phyloP scores from a whole-genome alignment of 2,888 invertebrate genomes.

The Rotaria magnacalcarata region DNA sequence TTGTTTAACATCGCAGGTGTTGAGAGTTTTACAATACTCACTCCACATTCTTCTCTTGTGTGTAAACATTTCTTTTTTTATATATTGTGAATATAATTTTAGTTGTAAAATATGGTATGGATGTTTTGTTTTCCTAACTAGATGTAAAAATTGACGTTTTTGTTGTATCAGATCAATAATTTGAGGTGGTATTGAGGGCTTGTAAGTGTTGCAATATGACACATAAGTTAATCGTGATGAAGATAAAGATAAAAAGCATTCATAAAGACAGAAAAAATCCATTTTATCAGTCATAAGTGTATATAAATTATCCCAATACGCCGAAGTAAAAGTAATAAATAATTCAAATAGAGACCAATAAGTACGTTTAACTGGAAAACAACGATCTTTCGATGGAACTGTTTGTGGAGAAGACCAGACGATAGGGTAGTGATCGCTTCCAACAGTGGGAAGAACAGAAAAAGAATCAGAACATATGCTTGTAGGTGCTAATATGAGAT shows the following conservation, averaged over 20 bases:
- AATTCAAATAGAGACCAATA: not conserved
- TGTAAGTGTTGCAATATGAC: not conserved
- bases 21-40: not conserved
- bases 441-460: not conserved
- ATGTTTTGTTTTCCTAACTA: not conserved
- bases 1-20: not conserved
- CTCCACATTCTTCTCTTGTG: not conserved
- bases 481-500: constrained; percentile 3
- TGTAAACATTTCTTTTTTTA: not conserved
- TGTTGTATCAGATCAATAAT: not conserved
- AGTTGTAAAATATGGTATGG: not conserved
- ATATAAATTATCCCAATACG: not conserved
- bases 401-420: not conserved
- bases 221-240: not conserved
- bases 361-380: not conserved
- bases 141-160: not conserved
- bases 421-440: not conserved
- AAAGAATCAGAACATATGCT: not conserved
- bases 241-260: not conserved
- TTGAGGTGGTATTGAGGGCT: not conserved
- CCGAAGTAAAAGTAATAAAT: not conserved
- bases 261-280: not conserved
- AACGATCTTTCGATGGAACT: not conserved
- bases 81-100: not conserved
- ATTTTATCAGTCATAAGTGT: not conserved